Conservation (phyloP, 2,113 vertebrate genomes). For the Pterocles orientalis region DNA sequence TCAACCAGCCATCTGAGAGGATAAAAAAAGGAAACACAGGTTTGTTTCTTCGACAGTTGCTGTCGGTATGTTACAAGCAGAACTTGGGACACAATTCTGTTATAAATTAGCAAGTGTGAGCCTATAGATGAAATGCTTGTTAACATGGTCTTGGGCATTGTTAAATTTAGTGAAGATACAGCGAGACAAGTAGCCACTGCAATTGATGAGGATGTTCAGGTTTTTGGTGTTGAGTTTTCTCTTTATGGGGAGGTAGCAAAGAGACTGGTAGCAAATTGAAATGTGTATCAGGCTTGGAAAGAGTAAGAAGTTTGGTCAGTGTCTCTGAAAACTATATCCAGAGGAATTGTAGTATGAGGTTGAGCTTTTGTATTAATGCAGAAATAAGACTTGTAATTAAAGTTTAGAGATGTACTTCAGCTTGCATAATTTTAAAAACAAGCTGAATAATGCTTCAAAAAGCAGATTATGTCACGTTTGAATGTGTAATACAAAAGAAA, state of each 20-base stretch:
- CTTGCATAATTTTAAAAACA: not conserved
- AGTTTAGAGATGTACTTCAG: not conserved
- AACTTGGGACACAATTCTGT: not conserved
- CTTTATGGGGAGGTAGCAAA: not conserved
- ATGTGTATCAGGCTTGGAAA: not conserved
- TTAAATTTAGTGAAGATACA: not conserved
- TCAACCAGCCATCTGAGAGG: not conserved
- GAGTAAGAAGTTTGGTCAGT: not conserved
- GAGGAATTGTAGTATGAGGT: not conserved
- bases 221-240: not conserved
- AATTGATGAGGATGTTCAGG: not conserved
- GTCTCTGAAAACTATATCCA: not conserved
- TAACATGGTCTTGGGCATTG: not conserved
- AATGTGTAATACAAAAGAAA: not conserved
- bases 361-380: not conserved
- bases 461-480: not conserved
- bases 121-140: not conserved
- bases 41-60: not conserved
- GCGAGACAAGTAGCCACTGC: not conserved
- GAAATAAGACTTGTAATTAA: not conserved
- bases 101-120: not conserved
- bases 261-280: not conserved
- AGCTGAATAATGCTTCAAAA: not conserved
- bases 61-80: not conserved
- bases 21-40: not conserved